Evolutionary conservation across 2,797 vertebrate genomes (phyloP).

Genomic region (Xenentodon cancila): DNA sequence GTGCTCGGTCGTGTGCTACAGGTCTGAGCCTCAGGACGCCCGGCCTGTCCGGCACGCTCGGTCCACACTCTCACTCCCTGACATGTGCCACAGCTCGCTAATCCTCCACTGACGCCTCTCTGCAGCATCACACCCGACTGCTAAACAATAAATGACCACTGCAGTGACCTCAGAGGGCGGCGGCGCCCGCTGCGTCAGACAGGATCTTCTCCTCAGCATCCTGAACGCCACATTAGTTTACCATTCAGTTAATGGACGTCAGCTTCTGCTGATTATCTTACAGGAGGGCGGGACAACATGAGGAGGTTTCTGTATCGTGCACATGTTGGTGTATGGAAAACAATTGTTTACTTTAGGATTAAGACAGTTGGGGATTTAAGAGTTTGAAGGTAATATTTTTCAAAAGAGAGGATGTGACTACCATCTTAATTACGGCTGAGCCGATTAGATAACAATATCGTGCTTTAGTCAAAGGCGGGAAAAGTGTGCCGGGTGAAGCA

Average conservation of each 20-base stretch:
- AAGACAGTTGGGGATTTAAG: constrained; percentile 57
- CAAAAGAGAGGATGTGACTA: constrained; percentile 58
- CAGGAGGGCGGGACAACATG: neutral
- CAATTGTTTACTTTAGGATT: constrained; percentile 60
- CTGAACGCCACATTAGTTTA: constrained; percentile 21
- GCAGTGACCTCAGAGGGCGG: constrained; percentile 47
- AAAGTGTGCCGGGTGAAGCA: constrained; percentile 46
- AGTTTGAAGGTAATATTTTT: constrained; percentile 35
- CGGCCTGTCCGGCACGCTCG: constrained; percentile 19
- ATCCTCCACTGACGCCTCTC: constrained; percentile 65
- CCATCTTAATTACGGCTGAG: constrained; percentile 65
- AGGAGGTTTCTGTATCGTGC: constrained; percentile 1
- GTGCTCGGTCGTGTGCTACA: constrained; percentile 34
- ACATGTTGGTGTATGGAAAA: constrained; percentile 22
- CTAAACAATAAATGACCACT: constrained; percentile 54
- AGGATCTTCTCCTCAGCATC: constrained; percentile 4
- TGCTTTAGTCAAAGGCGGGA: constrained; percentile 61
- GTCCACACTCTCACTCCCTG: constrained; percentile 72
- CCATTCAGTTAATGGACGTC: neutral
- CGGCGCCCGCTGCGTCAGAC: constrained; percentile 15
- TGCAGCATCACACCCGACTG: constrained; percentile 37
- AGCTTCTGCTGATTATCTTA: constrained; percentile 24
- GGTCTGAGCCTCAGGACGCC: constrained; percentile 47
- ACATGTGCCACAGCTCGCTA: constrained; percentile 72
- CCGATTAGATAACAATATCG: constrained; percentile 69